A percentile compares a stretch with the other conserved stretches of the same genome.
Conservation (phyloP, 30 jellyfish, hydroid and myxozoan genomes). For the Phacellophora camtschatica region DNA sequence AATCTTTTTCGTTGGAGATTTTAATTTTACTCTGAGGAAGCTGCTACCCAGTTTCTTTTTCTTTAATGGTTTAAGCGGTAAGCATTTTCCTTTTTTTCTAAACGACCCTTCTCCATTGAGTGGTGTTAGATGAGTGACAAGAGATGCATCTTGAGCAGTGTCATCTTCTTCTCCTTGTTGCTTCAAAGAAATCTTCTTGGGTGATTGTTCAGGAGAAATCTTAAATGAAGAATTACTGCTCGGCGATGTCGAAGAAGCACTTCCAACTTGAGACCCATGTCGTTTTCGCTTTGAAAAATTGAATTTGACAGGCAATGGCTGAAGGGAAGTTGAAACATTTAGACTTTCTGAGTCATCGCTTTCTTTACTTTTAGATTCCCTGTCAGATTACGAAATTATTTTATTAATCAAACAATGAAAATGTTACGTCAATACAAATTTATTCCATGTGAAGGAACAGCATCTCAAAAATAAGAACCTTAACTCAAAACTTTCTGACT, state of each 20-base stretch:
- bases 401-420: no score
- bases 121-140: background rate
- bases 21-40: background rate
- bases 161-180: background rate
- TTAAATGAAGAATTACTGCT: background rate
- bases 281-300: background rate
- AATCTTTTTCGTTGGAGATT: background rate
- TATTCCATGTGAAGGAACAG: no score
- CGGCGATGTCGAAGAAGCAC: background rate
- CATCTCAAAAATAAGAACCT: no score
- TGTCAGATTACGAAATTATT: no score
- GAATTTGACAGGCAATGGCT: background rate
- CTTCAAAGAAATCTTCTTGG: background rate
- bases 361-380: no score
- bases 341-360: slow-evolving; percentile 1
- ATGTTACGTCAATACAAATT: no score
- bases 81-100: background rate
- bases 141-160: background rate
- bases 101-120: background rate
- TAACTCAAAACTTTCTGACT: no score
- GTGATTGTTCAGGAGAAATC: background rate
- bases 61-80: background rate
- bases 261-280: background rate
- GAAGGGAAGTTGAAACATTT: background rate
- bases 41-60: slow-evolving; percentile 6